Evolutionary conservation across 2,113 vertebrate genomes (phyloP).

Genomic region (Suncus etruscus): DNA sequence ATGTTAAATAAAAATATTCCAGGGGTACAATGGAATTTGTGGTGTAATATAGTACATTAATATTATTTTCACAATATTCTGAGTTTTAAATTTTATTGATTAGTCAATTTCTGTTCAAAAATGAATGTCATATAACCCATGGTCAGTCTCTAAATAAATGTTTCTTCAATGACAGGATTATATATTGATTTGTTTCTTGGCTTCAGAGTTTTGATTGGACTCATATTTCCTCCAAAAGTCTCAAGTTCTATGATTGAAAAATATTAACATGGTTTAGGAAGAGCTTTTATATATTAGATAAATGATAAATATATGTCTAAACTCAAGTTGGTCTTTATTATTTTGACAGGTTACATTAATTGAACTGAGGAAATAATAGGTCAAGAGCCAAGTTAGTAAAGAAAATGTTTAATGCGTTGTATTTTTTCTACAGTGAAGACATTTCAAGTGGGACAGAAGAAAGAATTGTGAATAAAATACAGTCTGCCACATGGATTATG

Average conservation of each 20-base stretch:
- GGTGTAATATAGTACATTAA: not conserved
- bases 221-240: not conserved
- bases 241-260: not conserved
- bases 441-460: not conserved
- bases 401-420: not conserved
- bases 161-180: not conserved
- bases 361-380: not conserved
- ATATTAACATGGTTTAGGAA: not conserved
- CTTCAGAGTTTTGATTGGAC: not conserved
- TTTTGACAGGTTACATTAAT: not conserved
- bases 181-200: not conserved
- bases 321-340: not conserved
- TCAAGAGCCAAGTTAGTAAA: not conserved
- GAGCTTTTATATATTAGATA: not conserved
- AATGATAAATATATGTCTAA: not conserved
- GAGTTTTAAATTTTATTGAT: not conserved
- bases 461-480: not conserved
- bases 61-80: not conserved
- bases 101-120: slow-evolving; percentile 9
- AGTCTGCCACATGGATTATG: not conserved
- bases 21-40: not conserved
- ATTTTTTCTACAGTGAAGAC: not conserved
- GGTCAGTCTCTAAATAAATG: not conserved
- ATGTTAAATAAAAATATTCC: slow-evolving; percentile 15
- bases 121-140: not conserved